Evolutionary conservation across 92 coral and sea anemone species (phyloP), one percentile per base, ranked within the genome.

Genomic region (Parazoanthus atlanticus): DNA sequence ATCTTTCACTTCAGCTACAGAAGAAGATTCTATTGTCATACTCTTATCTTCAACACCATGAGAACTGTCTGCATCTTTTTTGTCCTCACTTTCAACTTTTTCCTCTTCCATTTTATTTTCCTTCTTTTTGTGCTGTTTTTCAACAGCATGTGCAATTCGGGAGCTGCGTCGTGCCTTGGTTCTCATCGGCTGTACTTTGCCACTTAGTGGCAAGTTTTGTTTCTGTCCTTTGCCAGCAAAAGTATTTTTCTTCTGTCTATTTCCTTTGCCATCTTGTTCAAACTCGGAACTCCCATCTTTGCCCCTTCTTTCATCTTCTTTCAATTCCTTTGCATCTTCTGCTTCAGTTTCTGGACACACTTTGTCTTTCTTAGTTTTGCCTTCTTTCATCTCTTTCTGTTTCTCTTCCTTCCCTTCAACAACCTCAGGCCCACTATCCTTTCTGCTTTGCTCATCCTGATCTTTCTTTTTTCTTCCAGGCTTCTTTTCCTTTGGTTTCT

Each of bases 391-490:
- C 8, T 31, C 81, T 47, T 49, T 15, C 33, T 29, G 31, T 11
- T 21, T 25, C 30, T 88, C 83, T 58, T 30, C 70, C 40, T 33
- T 69, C 8, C 23, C 43, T 72, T 36, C 31, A 8, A 8, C 58
- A 52, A 34, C 33, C 3, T 41, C 38, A 29, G 49, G 33, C 38
- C 30, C 38, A 23, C 8, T 26, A 23, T 84, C 56, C n/a, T 46
- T 76, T 38, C 17, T 31, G 2, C 46, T 23, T 36, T 47, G 31
- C 72, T 88, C 89, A 61, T 78, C 91, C 52, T 77, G 73, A 8
- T 31, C 90, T 49, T 89, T 85, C 91, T 75, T 82, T 77, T 79
- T 85, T 30, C 49, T 84, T 25, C 77, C 91, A 73, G 78, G 26
- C 77, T 89, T 85, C 82, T 84, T 67, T 89, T 76, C 76, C 26